phyloP scores from a whole-genome alignment of 2,113 vertebrate species.

The Entelurus aequoreus region DNA sequence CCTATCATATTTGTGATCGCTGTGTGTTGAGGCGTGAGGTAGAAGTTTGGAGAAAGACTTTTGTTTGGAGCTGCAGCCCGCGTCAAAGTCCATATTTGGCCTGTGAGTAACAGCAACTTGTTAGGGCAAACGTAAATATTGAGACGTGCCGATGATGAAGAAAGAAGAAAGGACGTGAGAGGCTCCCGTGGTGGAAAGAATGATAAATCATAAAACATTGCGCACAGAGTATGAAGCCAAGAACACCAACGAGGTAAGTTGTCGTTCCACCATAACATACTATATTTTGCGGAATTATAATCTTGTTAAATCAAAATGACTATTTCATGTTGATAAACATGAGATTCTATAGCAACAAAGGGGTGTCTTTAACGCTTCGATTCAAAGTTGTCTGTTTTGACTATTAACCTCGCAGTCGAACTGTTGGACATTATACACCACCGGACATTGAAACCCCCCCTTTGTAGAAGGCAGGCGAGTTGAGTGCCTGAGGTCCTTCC shows the following conservation, averaged over 20 bases:
- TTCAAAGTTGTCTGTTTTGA: no score
- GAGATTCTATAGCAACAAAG: no score
- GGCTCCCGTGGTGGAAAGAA: conserved; percentile 1
- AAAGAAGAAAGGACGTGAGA: conserved; percentile 16
- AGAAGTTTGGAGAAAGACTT: conserved; percentile 24
- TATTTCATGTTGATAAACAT: no score
- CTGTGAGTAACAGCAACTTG: conserved; percentile 44
- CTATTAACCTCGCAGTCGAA: no score
- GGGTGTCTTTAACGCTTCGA: no score
- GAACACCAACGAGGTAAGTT: neutral
- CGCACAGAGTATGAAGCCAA: neutral
- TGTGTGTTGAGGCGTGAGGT: neutral
- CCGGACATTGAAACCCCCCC: no score
- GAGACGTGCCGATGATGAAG: conserved; percentile 31
- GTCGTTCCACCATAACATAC: no score
- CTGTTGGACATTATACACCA: no score
- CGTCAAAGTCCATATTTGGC: conserved; percentile 52
- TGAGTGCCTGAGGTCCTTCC: no score
- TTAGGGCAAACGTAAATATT: conserved; percentile 54
- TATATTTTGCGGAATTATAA: no score
- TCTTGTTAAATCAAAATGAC: no score
- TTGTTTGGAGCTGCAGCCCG: conserved; percentile 14
- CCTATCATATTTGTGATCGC: neutral
- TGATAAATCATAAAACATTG: neutral
- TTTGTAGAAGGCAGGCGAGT: no score